Base-by-base conservation (phyloP, 2,113 vertebrate species). In the Arvicanthis niloticus region DNA sequence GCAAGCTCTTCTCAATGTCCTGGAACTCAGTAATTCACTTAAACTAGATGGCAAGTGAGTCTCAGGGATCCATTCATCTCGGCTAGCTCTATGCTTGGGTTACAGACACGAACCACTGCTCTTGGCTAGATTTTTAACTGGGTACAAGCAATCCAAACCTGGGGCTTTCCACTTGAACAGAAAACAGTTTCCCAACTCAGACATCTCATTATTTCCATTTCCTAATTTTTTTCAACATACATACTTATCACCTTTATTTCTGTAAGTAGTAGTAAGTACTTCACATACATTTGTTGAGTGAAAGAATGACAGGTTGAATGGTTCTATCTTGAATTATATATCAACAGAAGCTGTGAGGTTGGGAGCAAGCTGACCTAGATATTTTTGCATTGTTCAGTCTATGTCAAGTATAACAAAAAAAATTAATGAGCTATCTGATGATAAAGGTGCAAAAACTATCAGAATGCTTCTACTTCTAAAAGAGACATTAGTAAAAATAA, bases 361-460 rank as follows among this genome's bases (percentile, higher is more conserved):
- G 0, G 12, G 65, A 77, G 29, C 11, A 87, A 48, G 7, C 8
- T 86, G 6, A 37, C 7, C 13, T 87, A 80, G 26, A 40, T 82
- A 68, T 24, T 82, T 93, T 90, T 81, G 5, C n/a, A 81, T 81
- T 92, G 5, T 76, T 94, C 2, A 77, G 7, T 76, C 51, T 80
- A 21, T 75, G 10, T 53, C 29, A 96, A 73, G 1, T 48, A 26
- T 89, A 96, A 67, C 26, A 8, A 72, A 21, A 96, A 95, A 85
- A 40, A 85, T 88, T 82, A 91, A 88, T 76, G 82, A 87, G 13
- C 8, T 81, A 29, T 7, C 7, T 72, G n/a, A 87, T 77, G 15
- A 75, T 26, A 73, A 82, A 78, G 34, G 2, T 53, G 13, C 7
- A 1, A 45, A 93, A 91, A 76, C 5, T 86, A 29, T 78, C 53